These are phyloP conservation scores for Drosophila elegans DNA, from an alignment of 1,140 invertebrate species.

Conservation along the genomic window DNA sequence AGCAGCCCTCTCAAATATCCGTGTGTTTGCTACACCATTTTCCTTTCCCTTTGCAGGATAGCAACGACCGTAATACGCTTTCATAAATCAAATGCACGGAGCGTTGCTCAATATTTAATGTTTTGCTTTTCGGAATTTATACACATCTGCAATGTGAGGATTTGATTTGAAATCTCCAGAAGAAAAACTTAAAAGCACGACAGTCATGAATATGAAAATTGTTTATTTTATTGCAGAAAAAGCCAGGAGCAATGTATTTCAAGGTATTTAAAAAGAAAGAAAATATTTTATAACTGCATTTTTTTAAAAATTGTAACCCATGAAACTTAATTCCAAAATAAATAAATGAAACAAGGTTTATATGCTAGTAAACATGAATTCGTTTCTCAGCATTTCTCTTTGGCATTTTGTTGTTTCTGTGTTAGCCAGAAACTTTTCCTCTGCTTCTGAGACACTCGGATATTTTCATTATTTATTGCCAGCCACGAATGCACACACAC, in stretches of 20 bases:
- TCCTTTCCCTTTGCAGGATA: slow-evolving; percentile 20
- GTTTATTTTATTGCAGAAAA: background rate
- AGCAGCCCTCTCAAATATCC: slow-evolving; percentile 42
- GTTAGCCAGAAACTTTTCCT: slow-evolving; percentile 16
- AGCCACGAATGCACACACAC: slow-evolving; percentile 57
- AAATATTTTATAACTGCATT: slow-evolving; percentile 8
- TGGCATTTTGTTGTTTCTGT: slow-evolving; percentile 24
- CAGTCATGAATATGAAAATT: slow-evolving; percentile 30
- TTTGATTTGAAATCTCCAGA: slow-evolving; percentile 42
- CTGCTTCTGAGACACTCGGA: slow-evolving; percentile 53
- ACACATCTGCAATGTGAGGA: slow-evolving; percentile 46
- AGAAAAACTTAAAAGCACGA: slow-evolving; percentile 10
- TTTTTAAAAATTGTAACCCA: background rate
- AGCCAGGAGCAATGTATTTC: background rate
- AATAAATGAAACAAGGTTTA: background rate
- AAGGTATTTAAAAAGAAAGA: slow-evolving; percentile 1
- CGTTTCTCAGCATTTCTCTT: slow-evolving; percentile 7
- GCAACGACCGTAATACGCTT: slow-evolving; percentile 44
- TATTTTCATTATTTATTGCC: slow-evolving; percentile 77
- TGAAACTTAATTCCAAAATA: slow-evolving; percentile 10
- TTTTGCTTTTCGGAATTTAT: slow-evolving; percentile 39
- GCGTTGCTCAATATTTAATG: slow-evolving; percentile 49
- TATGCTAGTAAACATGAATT: slow-evolving; percentile 5
- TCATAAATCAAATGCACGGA: slow-evolving; percentile 51
- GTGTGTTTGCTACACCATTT: slow-evolving; percentile 11